Evolutionary conservation across 2,888 invertebrate species (phyloP).

Genomic region (Sphinx pinastri): DNA sequence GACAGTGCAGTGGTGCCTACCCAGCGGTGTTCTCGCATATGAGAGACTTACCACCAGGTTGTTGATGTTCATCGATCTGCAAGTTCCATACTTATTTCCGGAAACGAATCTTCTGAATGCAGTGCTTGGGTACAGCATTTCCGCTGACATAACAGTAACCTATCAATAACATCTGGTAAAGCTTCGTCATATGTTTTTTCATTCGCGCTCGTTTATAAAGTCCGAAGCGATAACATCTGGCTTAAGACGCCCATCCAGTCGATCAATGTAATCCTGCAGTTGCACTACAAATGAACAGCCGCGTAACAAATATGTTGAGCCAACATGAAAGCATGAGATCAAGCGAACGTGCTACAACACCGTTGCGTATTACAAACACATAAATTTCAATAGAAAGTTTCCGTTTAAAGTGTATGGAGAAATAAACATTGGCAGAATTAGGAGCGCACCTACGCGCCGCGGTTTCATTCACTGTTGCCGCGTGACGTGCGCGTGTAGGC

Average conservation of each 20-base stretch:
- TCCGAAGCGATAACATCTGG: not conserved
- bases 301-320: not conserved
- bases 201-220: not conserved
- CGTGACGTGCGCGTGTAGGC: slow-evolving; percentile 15
- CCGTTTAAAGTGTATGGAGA: slow-evolving; percentile 19
- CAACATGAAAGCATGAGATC: slow-evolving; percentile 17
- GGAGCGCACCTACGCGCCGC: slow-evolving; percentile 21
- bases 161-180: not conserved
- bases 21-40: no score
- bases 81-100: no score
- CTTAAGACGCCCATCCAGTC: not conserved
- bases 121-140: no score
- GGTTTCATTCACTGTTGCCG: slow-evolving; percentile 30
- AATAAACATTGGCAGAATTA: slow-evolving; percentile 23
- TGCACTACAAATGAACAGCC: not conserved
- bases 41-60: no score
- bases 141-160: no score
- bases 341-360: not conserved
- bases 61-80: no score
- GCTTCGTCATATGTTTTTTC: not conserved
- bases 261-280: not conserved
- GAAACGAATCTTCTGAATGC: no score
- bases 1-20: no score
- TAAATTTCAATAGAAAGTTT: slow-evolving; percentile 23
- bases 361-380: slow-evolving; percentile 17